These are phyloP conservation scores for Ectobius pallidus DNA, from an alignment of 2,888 invertebrate species.

Conservation along the genomic window DNA sequence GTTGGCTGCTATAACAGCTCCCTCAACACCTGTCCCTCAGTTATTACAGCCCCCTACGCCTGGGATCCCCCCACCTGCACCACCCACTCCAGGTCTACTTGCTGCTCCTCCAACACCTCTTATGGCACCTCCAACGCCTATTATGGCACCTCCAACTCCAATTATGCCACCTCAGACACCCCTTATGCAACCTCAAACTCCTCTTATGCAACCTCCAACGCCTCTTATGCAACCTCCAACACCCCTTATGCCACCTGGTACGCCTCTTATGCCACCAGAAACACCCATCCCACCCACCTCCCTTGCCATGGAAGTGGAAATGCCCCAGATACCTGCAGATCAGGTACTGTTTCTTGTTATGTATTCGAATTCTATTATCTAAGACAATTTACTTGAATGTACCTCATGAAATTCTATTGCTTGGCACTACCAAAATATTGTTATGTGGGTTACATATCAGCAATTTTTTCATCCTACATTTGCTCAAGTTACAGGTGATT, in stretches of 20 bases:
- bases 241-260: slow-evolving; percentile 33
- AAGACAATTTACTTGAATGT: no score
- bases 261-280: slow-evolving; percentile 39
- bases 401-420: no score
- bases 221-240: slow-evolving; percentile 44
- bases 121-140: slow-evolving; percentile 42
- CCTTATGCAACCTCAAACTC: slow-evolving; percentile 37
- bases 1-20: not conserved
- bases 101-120: slow-evolving; percentile 40
- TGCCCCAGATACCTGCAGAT: slow-evolving; percentile 69
- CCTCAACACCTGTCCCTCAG: not conserved
- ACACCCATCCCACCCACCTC: slow-evolving; percentile 50
- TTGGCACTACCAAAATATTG: no score
- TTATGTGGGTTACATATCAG: no score
- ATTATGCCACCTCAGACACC: slow-evolving; percentile 39
- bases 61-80: slow-evolving; percentile 45
- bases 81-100: slow-evolving; percentile 49
- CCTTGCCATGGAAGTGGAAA: slow-evolving; percentile 57
- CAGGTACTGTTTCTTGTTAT: slow-evolving; percentile 54
- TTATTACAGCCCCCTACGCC: slow-evolving; percentile 50
- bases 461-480: no score
- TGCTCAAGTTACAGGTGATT: no score
- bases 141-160: slow-evolving; percentile 38
- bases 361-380: no score
- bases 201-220: slow-evolving; percentile 23